Percentiles rank a stretch among this genome's conserved stretches.
phyloP scores from a whole-genome alignment of 1,140 invertebrate species.

The Trachelipus rathkii region DNA sequence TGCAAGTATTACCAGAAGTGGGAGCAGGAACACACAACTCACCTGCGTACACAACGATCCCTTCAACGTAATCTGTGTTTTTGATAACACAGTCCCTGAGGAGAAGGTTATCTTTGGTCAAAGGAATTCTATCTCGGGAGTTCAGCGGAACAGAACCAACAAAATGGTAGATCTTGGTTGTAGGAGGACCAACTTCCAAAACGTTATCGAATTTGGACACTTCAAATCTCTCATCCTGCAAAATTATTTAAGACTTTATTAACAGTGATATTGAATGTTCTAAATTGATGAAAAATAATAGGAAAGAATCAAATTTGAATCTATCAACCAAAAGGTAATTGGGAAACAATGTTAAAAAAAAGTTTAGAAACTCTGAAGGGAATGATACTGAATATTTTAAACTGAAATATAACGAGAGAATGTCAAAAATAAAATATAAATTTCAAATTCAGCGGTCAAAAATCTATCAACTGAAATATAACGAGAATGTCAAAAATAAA shows the following conservation, averaged over 20 bases:
- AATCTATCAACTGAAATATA: no score
- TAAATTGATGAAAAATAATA: no score
- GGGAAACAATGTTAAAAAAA: no score
- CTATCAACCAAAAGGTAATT: no score
- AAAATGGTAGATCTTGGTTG: conserved; percentile 93
- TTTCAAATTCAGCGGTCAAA: no score
- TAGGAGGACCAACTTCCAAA: conserved; percentile 86
- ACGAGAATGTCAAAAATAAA: no score
- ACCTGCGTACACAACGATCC: conserved; percentile 94
- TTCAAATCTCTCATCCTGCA: conserved; percentile 40
- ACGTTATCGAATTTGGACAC: conserved; percentile 67
- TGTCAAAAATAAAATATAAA: no score
- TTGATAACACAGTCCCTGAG: conserved; percentile 89
- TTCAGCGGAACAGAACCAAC: conserved; percentile 81
- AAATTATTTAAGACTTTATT: background rate
- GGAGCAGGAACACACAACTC: conserved; percentile 37
- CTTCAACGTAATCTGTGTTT: conserved; percentile 90
- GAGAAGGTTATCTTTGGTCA: conserved; percentile 88
- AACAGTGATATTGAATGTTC: background rate
- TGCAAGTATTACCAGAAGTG: background rate
- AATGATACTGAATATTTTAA: no score
- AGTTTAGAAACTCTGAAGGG: no score
- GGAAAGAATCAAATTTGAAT: no score
- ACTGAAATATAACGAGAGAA: no score
- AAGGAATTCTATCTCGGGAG: conserved; percentile 69